Conservation (phyloP, 2,113 vertebrate species). For the Todiramphus saurophagus region DNA sequence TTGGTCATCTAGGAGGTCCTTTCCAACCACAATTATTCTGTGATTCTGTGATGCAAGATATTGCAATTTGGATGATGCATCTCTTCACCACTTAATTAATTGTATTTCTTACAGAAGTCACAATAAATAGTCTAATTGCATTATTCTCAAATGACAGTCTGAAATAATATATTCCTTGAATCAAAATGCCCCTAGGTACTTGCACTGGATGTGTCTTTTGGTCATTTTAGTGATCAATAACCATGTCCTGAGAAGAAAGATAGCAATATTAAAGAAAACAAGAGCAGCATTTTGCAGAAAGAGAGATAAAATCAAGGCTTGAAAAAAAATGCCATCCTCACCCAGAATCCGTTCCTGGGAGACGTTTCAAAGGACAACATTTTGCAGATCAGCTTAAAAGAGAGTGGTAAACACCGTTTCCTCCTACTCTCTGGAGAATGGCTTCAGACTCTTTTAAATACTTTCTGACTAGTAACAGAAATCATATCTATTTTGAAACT, state of each 20-base stretch:
- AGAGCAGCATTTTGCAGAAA: background rate
- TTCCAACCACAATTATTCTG: too few species aligned
- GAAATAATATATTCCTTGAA: background rate
- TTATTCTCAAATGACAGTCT: background rate
- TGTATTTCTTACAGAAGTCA: background rate
- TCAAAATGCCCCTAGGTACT: background rate
- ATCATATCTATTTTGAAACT: background rate
- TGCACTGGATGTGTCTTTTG: background rate
- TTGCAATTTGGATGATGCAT: background rate
- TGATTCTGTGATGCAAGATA: background rate
- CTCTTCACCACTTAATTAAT: background rate
- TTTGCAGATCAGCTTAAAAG: conserved; percentile 4
- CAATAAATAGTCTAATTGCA: background rate
- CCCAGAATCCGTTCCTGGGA: background rate
- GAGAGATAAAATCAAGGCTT: background rate
- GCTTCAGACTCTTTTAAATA: background rate
- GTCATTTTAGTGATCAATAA: background rate
- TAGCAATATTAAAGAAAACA: background rate
- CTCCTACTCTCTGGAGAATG: conserved; percentile 31
- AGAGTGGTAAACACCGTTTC: conserved; percentile 30
- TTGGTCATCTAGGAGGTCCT: too few species aligned
- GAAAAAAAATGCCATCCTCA: background rate
- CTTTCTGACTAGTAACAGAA: background rate
- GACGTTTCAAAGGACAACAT: conserved; percentile 16
- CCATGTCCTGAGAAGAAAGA: background rate